Base-by-base conservation (phyloP, 2,888 invertebrate genomes). In the Cantharis lateralis region DNA sequence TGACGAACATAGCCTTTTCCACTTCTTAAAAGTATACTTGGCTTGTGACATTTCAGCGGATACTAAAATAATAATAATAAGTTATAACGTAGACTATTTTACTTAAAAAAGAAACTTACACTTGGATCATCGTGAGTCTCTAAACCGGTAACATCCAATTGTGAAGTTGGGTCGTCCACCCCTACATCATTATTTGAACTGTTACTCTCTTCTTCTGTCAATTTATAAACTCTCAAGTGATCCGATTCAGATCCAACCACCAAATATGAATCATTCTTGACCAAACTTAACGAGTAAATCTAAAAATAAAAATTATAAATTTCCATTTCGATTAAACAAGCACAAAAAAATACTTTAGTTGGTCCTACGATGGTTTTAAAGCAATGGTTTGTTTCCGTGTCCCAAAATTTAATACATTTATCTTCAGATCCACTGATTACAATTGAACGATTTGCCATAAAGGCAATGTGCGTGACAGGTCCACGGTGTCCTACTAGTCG, bases 381-480 rank as follows among this genome's bases (percentile, higher is more conserved):
- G 87, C 98, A 99, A 85, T 97, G 95, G 83, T 97, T 95, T 7
- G 97, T 97, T 81, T 96, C 95, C 81, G 99, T 90, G 87, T 99
- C 97, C 99, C 99, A 99, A 87, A 99, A 97, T 88, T 98, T 99
- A 0, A 99, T 92, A 87, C 95, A 95, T 10, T 95, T 95, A 87
- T 99, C 99, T 87, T 97, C 98, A 0, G 98, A 98, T 61, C 95
- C 92, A 83, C 95, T 95, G 9, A 97, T 90, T 10, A 96, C 87
- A 80, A 94, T 90, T 81, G 93, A 91, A 81, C 92, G 91, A 75
- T 93, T 89, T 75, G 91, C 91, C 87, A 96, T 91, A 84, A 96
- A 96, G 9, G 92, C 89, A 0, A 94, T 89, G 89, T 95, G 94
- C 0, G 98, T 99, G 15, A 99, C 91, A 0, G 93, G 92, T 16